Percentiles rank a stretch among this genome's conserved stretches.
Conservation (phyloP, 2,797 vertebrate genomes). For the Oryzias dopingdopingensis region DNA sequence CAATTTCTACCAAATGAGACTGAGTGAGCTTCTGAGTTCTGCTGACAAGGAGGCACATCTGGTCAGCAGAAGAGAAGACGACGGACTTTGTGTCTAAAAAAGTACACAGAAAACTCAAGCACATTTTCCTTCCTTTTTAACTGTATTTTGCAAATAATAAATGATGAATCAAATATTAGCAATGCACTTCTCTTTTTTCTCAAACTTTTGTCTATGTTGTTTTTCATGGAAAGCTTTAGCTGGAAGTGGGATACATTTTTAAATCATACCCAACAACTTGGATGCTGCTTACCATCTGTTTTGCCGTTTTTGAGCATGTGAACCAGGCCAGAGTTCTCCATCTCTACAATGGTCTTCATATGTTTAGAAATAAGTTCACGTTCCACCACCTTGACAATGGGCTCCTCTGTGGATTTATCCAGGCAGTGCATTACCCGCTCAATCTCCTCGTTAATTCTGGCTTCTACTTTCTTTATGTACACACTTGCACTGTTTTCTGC, state of each 20-base stretch:
- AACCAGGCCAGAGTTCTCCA: slow-evolving; percentile 96
- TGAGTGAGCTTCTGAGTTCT: slow-evolving; percentile 7
- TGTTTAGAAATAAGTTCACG: slow-evolving; percentile 97
- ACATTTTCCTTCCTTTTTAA: no score
- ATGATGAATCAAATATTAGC: no score
- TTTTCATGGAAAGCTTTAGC: neutral
- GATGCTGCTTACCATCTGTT: slow-evolving; percentile 83
- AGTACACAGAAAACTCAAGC: no score
- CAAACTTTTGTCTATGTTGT: neutral
- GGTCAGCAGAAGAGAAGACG: neutral
- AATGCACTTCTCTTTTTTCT: no score
- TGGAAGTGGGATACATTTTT: neutral
- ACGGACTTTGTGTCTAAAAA: neutral
- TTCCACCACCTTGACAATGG: slow-evolving; percentile 96
- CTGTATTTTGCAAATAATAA: no score
- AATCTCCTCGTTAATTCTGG: slow-evolving; percentile 97
- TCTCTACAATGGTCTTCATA: slow-evolving; percentile 98
- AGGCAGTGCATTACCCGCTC: slow-evolving; percentile 97
- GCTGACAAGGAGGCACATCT: slow-evolving; percentile 1
- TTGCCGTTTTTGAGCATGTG: slow-evolving; percentile 98
- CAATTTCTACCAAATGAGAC: neutral
- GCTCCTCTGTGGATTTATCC: slow-evolving; percentile 96
- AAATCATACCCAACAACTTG: neutral
- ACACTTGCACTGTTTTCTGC: slow-evolving; percentile 98
- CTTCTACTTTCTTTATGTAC: slow-evolving; percentile 98